phyloP scores from a whole-genome alignment of 2,888 invertebrate species.

The Dryadula phaetusa region DNA sequence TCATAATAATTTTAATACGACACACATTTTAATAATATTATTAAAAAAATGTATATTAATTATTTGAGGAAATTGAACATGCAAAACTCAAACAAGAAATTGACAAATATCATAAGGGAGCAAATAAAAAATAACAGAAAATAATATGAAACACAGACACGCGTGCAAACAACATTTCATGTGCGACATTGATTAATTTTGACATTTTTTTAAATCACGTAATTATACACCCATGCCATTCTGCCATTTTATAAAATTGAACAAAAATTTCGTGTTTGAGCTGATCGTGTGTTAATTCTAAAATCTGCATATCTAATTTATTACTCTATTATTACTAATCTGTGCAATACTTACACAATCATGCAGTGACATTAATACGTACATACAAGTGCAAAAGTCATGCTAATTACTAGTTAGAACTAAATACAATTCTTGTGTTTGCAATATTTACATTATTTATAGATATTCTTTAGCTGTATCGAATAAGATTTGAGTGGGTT shows the following conservation, averaged over 20 bases:
- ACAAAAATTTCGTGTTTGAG: conserved; percentile 74
- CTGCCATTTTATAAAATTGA: conserved; percentile 45
- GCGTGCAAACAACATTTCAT: conserved; percentile 26
- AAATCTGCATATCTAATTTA: conserved; percentile 13
- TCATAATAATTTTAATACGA: conserved; percentile 14
- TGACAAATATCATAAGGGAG: conserved; percentile 54
- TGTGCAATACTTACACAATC: conserved; percentile 44
- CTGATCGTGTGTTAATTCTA: conserved; percentile 34
- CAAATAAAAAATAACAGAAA: conserved; percentile 50
- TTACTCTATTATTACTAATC: conserved; percentile 23
- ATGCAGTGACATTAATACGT: conserved; percentile 70
- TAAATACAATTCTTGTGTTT: conserved; percentile 20
- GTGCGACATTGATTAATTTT: neutral
- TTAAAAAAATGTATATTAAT: conserved; percentile 14
- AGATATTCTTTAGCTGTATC: neutral
- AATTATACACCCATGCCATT: conserved; percentile 40
- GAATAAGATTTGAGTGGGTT: neutral
- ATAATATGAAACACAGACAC: conserved; percentile 32
- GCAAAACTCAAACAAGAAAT: conserved; percentile 78
- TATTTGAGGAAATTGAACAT: conserved; percentile 51
- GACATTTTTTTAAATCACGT: neutral
- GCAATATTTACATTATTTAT: conserved; percentile 24
- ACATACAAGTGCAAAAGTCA: conserved; percentile 56
- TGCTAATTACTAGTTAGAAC: conserved; percentile 46
- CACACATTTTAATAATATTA: neutral